Percentiles rank a stretch among this genome's conserved stretches.
These are phyloP conservation scores for Dascyllus trimaculatus DNA, from an alignment of 2,113 vertebrate species.

Conservation along the genomic window DNA sequence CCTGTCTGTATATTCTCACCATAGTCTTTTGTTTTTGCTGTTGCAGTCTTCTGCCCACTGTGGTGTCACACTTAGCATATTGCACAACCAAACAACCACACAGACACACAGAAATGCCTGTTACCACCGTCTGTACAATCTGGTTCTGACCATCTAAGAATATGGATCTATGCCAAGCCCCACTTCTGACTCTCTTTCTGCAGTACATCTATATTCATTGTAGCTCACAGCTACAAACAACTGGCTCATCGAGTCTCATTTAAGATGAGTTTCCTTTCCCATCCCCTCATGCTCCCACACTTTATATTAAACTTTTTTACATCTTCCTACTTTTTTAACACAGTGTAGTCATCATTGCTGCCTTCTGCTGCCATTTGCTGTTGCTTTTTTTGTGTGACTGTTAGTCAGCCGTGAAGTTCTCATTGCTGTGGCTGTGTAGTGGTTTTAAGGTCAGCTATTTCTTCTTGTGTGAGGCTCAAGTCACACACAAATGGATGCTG, in stretches of 20 bases:
- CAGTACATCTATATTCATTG: neutral
- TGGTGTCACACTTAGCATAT: neutral
- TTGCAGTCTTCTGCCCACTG: neutral
- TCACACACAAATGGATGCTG: neutral
- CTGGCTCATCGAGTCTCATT: neutral
- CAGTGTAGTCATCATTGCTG: neutral
- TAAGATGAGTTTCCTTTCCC: neutral
- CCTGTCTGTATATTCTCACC: neutral
- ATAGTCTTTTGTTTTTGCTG: conserved; percentile 17
- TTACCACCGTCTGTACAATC: neutral
- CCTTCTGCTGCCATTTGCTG: neutral
- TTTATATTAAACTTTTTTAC: neutral
- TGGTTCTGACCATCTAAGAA: neutral
- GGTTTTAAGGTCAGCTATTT: neutral
- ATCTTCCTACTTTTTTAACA: neutral
- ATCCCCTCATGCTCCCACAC: neutral
- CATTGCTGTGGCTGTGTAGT: neutral
- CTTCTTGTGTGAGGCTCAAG: neutral
- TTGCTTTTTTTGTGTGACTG: neutral
- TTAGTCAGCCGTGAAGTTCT: neutral
- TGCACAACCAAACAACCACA: conserved; percentile 1
- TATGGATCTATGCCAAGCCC: neutral
- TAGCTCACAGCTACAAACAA: neutral
- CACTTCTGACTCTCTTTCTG: neutral
- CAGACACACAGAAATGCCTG: neutral